Base-by-base conservation (phyloP, 23 tunicate species). In the Trididemnum clinides region DNA sequence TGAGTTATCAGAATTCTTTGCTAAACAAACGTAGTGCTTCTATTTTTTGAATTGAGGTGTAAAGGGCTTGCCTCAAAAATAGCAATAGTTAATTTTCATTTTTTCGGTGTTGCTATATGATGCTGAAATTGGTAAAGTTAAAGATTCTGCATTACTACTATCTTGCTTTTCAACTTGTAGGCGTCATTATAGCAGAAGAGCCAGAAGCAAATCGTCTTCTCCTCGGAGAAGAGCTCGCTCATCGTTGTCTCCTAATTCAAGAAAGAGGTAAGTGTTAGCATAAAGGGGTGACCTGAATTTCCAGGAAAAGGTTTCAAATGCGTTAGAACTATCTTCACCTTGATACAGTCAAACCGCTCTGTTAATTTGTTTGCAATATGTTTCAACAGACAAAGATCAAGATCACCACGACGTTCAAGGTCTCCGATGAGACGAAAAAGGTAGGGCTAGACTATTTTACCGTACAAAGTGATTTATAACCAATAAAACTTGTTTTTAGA, bases 141-240 rank as follows among this genome's bases (percentile, higher is more conserved):
- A 7, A 7, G 15, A 7, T 44, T 44, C 15, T 7, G 54, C 54
- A 44, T 44, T 44, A 7, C 15, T 44, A 10, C 15, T 10, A 44
- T 10, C 15, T 7, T 7, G 54, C 15, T 44, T 15, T 44, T 10
- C 54, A 44, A 4, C 21, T 85, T 20, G 39, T 2, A 88, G 91
- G 35, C 79, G 87, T 5, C 39, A 82, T 32, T 39, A 66, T 21
- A 39, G 79, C 25, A 64, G 85, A 25, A 59, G 95, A 33, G 77
- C 77, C 0, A 28, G 90, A 33, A 88, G 89, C 10, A 71, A 91
- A 63, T 72, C 84, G 19, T 71, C 77, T 2, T 87, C 91, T 5
- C 96, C 91, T 18, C 64, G 91, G 12, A 73, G 85, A 18, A 35
- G 88, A 33, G 72, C 88, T 19, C 23, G 82, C n/a, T n/a, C n/a